These are phyloP conservation scores for Arge pagana DNA, from an alignment of 2,888 invertebrate species.

Conservation along the genomic window DNA sequence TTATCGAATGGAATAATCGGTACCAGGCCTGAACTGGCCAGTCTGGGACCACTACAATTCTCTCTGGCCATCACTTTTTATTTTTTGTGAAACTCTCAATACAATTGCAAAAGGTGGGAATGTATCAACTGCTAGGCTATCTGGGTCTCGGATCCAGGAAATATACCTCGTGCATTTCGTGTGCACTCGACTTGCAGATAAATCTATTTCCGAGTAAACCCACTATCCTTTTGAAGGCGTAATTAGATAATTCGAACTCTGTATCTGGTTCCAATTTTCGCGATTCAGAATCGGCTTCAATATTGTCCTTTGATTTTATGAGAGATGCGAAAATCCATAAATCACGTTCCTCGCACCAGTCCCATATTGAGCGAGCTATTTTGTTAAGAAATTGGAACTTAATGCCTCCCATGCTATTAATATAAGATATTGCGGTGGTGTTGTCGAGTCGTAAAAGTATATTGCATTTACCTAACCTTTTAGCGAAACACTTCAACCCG, in stretches of 20 bases:
- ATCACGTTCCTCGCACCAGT: background rate
- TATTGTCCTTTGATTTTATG: conserved; percentile 26
- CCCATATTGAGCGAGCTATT: conserved; percentile 17
- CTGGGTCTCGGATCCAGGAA: background rate
- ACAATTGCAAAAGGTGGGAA: conserved; percentile 10
- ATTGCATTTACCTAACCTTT: conserved; percentile 12
- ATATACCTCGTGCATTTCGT: background rate
- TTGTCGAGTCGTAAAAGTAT: conserved; percentile 26
- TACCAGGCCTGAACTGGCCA: background rate
- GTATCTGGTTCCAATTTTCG: conserved; percentile 19
- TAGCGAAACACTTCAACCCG: conserved; percentile 29
- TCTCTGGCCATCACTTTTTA: conserved; percentile 27
- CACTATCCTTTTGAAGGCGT: conserved; percentile 6
- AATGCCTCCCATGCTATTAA: conserved; percentile 27
- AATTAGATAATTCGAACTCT: conserved; percentile 9
- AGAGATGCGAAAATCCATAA: conserved; percentile 18
- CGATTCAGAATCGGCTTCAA: conserved; percentile 28
- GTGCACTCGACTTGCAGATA: conserved; percentile 1
- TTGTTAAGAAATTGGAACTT: conserved; percentile 21
- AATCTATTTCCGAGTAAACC: background rate
- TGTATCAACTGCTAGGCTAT: background rate
- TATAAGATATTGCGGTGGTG: conserved; percentile 27
- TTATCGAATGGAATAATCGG: conserved; percentile 1
- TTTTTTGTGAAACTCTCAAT: conserved; percentile 31
- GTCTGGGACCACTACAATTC: background rate